phyloP scores from a whole-genome alignment of 2,888 invertebrate species.

The Caenorhabditis virilis region DNA sequence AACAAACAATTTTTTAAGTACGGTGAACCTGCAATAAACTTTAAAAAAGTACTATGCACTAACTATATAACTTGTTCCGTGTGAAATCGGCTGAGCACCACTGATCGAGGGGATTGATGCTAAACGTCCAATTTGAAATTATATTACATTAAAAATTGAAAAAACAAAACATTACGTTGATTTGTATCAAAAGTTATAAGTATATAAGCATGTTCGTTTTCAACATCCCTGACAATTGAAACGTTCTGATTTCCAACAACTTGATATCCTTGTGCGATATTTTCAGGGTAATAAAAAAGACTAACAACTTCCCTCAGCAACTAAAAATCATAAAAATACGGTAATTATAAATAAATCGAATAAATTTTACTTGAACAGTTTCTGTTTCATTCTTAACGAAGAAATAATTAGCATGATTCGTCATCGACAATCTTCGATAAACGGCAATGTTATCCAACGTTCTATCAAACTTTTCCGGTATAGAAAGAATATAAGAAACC shows the following conservation, averaged over 20 bases:
- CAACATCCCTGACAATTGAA: constrained; percentile 4
- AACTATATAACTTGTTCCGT: constrained; percentile 5
- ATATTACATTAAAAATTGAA: no score
- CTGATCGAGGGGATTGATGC: constrained; percentile 17
- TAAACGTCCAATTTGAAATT: no score
- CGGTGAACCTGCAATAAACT: no score
- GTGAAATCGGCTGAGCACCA: neutral
- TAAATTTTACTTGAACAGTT: constrained; percentile 9
- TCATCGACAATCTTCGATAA: constrained; percentile 14
- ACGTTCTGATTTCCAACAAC: constrained; percentile 1
- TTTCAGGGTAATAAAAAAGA: constrained; percentile 16
- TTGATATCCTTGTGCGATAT: constrained; percentile 16
- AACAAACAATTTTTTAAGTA: no score
- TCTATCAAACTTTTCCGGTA: constrained; percentile 1
- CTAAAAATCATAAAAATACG: no score
- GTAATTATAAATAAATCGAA: no score
- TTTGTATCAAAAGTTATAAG: no score
- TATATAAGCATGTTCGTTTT: constrained; percentile 3
- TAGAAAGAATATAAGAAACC: constrained; percentile 15
- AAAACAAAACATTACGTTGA: no score
- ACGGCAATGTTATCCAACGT: constrained; percentile 12
- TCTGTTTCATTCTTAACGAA: constrained; percentile 4
- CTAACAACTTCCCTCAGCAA: constrained; percentile 9
- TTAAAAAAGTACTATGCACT: constrained; percentile 6
- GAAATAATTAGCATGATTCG: constrained; percentile 23